Base-by-base conservation (phyloP, 2,797 vertebrate genomes). In the Lagodon rhomboides region DNA sequence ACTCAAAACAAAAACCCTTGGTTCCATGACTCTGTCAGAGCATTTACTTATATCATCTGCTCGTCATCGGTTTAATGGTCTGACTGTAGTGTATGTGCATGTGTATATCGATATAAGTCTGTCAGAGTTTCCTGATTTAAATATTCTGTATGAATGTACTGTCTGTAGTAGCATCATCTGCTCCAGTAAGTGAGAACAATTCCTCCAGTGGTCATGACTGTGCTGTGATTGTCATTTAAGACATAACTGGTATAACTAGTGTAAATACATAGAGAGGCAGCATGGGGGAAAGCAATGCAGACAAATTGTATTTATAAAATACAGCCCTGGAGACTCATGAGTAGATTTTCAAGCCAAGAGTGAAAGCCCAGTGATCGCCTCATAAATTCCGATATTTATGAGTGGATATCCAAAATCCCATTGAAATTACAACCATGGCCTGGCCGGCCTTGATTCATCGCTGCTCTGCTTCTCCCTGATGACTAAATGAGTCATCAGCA, bases 401-500 rank as follows among this genome's bases (percentile, higher is more conserved):
- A 63, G 63, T 49, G 7, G 43, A 75, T 80, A 44, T 85, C 47
- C 43, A 74, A 74, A 77, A 68, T 66, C 56, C 41, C 49, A 17
- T 75, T 75, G 70, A 87, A 83, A 83, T 87, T 70, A 76, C 66
- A 68, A 41, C 50, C 49, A n/a, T 46, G 60, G 75, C 63, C 70
- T 44, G 49, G 62, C 64, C 22, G 22, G 53, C 71, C 30, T 79
- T 69, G 79, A 82, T 82, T 86, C 67, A 77, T 25, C 34, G 67
- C 85, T 67, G 68, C 76, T 70, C 68, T 75, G 71, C 78, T 75
- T 84, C 86, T 76, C 68, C 84, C 71, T 80, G 38, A 8, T 64
- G 66, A 80, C 73, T 70, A 75, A 87, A 79, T 90, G 88, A 91
- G 75, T 89, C 89, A 89, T 88, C 73, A 76, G 56, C 54, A 50